A percentile compares a stretch with the other conserved stretches of the same genome.
Evolutionary conservation across 2,888 invertebrate species (phyloP).

Genomic region (Microplitis deprimator): DNA sequence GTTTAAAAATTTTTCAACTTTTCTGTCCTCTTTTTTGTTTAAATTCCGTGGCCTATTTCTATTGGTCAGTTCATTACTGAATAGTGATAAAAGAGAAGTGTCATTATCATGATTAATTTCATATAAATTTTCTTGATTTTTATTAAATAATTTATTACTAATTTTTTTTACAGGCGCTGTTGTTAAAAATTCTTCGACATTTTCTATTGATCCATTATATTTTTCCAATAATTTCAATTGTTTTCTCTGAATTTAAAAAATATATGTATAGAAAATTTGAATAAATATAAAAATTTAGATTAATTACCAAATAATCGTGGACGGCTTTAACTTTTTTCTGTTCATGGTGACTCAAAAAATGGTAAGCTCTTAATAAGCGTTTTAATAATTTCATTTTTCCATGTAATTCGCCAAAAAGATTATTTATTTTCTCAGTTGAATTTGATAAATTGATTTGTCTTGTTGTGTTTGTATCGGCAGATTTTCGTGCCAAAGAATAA

Average conservation of each 20-base stretch:
- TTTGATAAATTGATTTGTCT: not conserved
- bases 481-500: not conserved
- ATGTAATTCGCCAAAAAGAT: constrained; percentile 48
- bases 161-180: not conserved
- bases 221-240: constrained; percentile 53
- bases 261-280: not conserved
- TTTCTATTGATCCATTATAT: constrained; percentile 49
- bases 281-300: constrained; percentile 5
- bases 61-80: not conserved
- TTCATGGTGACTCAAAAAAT: constrained; percentile 54
- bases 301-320: constrained; percentile 60
- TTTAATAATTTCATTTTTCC: constrained; percentile 55
- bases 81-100: not conserved
- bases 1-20: constrained; percentile 36
- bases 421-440: not conserved
- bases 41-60: not conserved
- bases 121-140: constrained; percentile 2
- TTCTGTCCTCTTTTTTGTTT: constrained; percentile 38
- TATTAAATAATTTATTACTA: not conserved
- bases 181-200: not conserved
- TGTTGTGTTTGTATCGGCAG: not conserved
- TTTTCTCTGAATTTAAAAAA: constrained; percentile 42
- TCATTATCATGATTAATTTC: constrained; percentile 20
- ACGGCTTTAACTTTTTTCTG: constrained; percentile 60
- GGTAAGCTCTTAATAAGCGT: constrained; percentile 59